phyloP scores from a whole-genome alignment of 92 coral and sea anemone genomes.

The Parazoanthus swiftii region DNA sequence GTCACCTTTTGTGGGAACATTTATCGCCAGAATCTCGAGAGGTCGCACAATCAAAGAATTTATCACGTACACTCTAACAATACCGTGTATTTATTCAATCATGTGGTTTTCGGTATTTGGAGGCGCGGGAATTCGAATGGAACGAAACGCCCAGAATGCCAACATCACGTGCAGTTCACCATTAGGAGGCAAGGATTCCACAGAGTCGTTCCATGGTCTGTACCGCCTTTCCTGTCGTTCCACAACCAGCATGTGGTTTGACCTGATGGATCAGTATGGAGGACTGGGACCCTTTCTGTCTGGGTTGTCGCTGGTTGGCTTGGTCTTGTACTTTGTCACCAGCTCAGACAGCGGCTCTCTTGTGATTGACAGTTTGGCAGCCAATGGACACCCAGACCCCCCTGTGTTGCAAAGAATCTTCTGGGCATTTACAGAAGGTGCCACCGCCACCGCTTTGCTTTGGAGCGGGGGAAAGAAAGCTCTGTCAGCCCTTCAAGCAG shows the following conservation, averaged over 20 bases:
- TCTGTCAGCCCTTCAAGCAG: conserved; percentile 77
- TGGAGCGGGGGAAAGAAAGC: conserved; percentile 78
- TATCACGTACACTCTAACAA: conserved; percentile 43
- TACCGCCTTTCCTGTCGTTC: conserved; percentile 82
- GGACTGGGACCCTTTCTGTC: conserved; percentile 68
- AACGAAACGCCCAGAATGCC: conserved; percentile 39
- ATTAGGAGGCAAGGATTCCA: conserved; percentile 52
- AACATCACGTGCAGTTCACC: conserved; percentile 32
- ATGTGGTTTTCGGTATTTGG: conserved; percentile 26
- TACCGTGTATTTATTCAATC: conserved; percentile 36
- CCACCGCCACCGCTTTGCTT: conserved; percentile 82
- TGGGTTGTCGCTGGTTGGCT: conserved; percentile 43
- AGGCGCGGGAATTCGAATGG: conserved; percentile 50
- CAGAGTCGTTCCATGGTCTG: conserved; percentile 54
- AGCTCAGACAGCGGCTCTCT: conserved; percentile 44
- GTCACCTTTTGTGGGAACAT: conserved; percentile 92
- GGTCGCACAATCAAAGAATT: conserved; percentile 77
- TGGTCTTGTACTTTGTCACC: conserved; percentile 43
- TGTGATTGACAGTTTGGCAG: conserved; percentile 42
- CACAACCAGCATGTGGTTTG: conserved; percentile 75
- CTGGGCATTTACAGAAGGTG: conserved; percentile 64
- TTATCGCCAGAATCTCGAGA: conserved; percentile 88
- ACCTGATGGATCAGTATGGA: conserved; percentile 77
- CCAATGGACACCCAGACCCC: conserved; percentile 46
- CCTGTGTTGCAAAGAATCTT: conserved; percentile 40